A percentile compares a stretch with the other conserved stretches of the same genome.
phyloP scores from a whole-genome alignment of 2,888 invertebrate species.

The Ormyrus pomaceus region DNA sequence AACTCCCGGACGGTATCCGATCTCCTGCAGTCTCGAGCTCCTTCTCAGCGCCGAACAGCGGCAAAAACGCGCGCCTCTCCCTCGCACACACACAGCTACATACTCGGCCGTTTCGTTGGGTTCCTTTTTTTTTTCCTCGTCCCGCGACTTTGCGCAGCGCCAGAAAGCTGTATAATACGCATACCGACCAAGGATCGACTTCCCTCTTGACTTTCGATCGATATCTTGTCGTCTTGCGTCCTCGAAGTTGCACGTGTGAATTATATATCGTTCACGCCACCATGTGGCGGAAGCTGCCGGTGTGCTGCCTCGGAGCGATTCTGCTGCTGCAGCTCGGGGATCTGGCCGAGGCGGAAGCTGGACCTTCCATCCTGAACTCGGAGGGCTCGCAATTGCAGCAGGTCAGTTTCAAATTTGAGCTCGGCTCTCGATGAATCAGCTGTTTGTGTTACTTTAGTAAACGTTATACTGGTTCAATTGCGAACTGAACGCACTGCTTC shows the following conservation, averaged over 20 bases:
- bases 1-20: constrained; percentile 73
- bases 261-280: constrained; percentile 32
- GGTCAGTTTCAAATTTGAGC: constrained; percentile 59
- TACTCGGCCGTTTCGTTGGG: background rate
- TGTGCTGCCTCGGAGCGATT: constrained; percentile 57
- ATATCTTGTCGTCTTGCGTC: background rate
- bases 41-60: constrained; percentile 65
- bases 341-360: constrained; percentile 65
- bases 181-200: background rate
- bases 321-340: constrained; percentile 58
- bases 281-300: constrained; percentile 62
- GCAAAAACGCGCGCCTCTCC: constrained; percentile 32
- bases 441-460: no score
- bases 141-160: background rate
- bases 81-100: background rate
- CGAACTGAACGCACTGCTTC: no score
- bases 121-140: background rate
- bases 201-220: background rate
- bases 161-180: no score
- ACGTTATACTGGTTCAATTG: no score
- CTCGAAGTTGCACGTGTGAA: no score
- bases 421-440: background rate
- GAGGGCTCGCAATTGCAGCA: constrained; percentile 64
- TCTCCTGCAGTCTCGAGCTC: constrained; percentile 72
- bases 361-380: constrained; percentile 62